phyloP scores from a whole-genome alignment of 2,888 invertebrate genomes.

The Allygus modestus region DNA sequence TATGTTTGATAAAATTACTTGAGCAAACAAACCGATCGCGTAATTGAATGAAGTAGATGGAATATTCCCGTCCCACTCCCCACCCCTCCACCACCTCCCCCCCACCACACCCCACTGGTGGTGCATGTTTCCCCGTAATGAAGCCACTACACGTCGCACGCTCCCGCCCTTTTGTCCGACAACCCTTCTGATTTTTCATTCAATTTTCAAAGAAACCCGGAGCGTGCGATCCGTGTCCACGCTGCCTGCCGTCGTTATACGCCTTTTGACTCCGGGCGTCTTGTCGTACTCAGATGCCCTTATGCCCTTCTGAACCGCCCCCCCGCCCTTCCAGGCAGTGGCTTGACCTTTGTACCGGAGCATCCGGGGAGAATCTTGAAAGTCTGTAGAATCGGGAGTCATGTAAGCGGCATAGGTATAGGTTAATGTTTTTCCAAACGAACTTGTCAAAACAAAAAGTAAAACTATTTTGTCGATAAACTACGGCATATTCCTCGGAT shows the following conservation, averaged over 20 bases:
- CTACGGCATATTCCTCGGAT: no score
- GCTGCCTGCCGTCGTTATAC: not conserved
- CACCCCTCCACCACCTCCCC: conserved; percentile 2
- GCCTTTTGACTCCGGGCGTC: conserved; percentile 35
- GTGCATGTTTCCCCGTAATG: conserved; percentile 61
- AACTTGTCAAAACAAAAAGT: no score
- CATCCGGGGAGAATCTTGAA: not conserved
- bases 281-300: not conserved
- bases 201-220: conserved; percentile 59
- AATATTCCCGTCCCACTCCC: not conserved
- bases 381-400: no score
- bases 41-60: conserved; percentile 38
- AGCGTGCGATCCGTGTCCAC: conserved; percentile 43
- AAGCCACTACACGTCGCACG: conserved; percentile 60
- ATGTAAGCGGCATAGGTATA: no score
- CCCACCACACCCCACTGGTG: conserved; percentile 42
- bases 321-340: no score
- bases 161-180: conserved; percentile 61
- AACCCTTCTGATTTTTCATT: conserved; percentile 62
- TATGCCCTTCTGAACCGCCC: not conserved
- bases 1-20: not conserved
- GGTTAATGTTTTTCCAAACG: no score
- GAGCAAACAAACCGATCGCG: conserved; percentile 20
- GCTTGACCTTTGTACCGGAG: not conserved
- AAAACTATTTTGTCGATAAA: no score